Conservation (phyloP, 2,888 invertebrate genomes). For the Incurvaria masculella region DNA sequence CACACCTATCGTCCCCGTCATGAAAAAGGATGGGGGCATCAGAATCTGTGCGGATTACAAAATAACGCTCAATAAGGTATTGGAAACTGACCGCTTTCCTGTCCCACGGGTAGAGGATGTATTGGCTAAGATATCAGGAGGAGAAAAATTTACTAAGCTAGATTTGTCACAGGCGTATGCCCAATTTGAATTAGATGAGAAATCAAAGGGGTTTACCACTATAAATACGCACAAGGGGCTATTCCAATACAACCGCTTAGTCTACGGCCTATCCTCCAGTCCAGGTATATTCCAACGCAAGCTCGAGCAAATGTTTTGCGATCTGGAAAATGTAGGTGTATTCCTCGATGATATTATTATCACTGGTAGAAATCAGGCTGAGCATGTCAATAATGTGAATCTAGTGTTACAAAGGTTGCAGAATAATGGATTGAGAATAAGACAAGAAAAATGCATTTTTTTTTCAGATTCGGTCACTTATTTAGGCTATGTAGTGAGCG, state of each 20-base stretch:
- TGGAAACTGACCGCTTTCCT: constrained; percentile 14
- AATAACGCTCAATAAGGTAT: constrained; percentile 16
- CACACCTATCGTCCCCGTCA: constrained; percentile 4
- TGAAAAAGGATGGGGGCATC: background rate
- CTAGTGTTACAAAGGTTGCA: constrained; percentile 11
- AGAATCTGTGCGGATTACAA: constrained; percentile 4
- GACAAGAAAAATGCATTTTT: constrained; percentile 14
- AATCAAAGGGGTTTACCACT: constrained; percentile 9
- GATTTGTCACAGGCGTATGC: constrained; percentile 6
- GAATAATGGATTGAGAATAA: constrained; percentile 8
- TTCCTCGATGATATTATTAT: constrained; percentile 14
- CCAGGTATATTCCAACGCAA: constrained; percentile 16
- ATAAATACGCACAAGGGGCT: constrained; percentile 17
- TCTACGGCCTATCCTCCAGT: constrained; percentile 15
- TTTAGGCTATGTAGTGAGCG: constrained; percentile 7
- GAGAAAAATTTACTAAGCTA: constrained; percentile 1
- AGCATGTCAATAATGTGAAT: constrained; percentile 9
- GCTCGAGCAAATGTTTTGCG: constrained; percentile 6
- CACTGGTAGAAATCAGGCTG: constrained; percentile 6
- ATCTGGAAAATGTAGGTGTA: constrained; percentile 7
- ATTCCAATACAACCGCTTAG: constrained; percentile 15
- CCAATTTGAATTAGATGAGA: constrained; percentile 11
- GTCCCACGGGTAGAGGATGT: constrained; percentile 7
- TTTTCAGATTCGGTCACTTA: constrained; percentile 7
- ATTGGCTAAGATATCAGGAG: constrained; percentile 3